Percentiles rank a stretch among this genome's conserved stretches.
Evolutionary conservation across 2,888 invertebrate genomes (phyloP).

Genomic region (Pandemis heparana): DNA sequence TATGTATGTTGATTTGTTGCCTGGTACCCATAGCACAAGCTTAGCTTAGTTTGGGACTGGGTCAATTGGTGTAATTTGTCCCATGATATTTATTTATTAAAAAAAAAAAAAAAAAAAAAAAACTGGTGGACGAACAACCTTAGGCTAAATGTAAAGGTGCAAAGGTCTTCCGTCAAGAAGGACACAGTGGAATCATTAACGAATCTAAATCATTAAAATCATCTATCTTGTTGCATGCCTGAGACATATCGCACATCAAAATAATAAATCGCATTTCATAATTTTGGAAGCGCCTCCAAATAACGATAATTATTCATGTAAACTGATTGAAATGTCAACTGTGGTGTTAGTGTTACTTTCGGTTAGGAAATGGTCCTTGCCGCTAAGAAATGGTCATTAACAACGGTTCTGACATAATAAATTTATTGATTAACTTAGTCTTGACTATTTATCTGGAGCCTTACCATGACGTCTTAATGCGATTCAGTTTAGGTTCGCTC

Average conservation of each 20-base stretch:
- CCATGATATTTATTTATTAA: no score
- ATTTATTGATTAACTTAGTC: no score
- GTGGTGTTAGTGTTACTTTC: conserved; percentile 1
- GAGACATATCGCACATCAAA: conserved; percentile 35
- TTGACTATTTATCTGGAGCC: no score
- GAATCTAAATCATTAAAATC: conserved; percentile 23
- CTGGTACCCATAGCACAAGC: no score
- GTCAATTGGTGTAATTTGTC: no score
- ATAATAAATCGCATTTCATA: conserved; percentile 38
- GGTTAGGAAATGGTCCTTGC: conserved; percentile 27
- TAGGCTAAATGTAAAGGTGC: neutral
- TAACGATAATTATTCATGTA: conserved; percentile 18
- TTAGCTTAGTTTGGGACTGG: no score
- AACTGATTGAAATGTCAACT: conserved; percentile 34
- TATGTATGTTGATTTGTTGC: no score
- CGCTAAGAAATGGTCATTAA: neutral
- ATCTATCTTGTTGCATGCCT: conserved; percentile 19
- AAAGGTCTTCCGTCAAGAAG: neutral
- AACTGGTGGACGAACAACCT: no score
- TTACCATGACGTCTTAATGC: no score
- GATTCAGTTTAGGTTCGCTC: no score
- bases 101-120: no score
- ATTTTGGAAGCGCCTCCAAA: conserved; percentile 25
- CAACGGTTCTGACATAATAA: neutral
- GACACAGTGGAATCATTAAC: conserved; percentile 1